phyloP scores from a whole-genome alignment of 2,888 invertebrate species.

The Azorinus chamasolen region DNA sequence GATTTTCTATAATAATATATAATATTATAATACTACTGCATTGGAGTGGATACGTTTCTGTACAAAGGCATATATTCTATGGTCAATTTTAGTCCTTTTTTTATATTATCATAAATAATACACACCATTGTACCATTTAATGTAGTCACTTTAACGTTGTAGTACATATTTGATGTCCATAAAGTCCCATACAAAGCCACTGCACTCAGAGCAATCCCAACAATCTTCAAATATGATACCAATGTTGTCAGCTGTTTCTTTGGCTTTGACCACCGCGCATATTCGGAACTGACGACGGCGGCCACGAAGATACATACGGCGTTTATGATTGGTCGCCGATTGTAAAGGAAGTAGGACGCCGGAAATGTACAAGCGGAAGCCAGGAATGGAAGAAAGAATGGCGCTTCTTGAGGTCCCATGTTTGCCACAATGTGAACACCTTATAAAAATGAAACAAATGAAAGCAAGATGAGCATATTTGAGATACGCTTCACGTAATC shows the following conservation, averaged over 20 bases:
- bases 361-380: constrained; percentile 92
- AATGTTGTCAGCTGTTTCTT: constrained; percentile 26
- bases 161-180: constrained; percentile 51
- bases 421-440: constrained; percentile 97
- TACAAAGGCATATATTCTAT: no score
- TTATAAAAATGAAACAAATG: constrained; percentile 86
- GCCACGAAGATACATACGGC: constrained; percentile 37
- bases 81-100: no score
- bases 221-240: constrained; percentile 28
- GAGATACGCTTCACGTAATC: no score
- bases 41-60: no score
- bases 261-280: constrained; percentile 39
- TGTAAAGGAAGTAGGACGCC: constrained; percentile 85
- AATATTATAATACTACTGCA: no score
- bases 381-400: constrained; percentile 90
- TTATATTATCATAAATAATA: no score
- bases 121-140: constrained; percentile 56
- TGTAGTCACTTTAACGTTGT: constrained; percentile 33
- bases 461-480: no score
- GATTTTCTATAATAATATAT: no score
- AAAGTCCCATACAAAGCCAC: constrained; percentile 41
- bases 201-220: constrained; percentile 6
- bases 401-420: constrained; percentile 93
- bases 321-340: constrained; percentile 26
- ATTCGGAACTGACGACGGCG: constrained; percentile 42